phyloP scores from a whole-genome alignment of 2,888 invertebrate species.

The Mystacides longicornis region DNA sequence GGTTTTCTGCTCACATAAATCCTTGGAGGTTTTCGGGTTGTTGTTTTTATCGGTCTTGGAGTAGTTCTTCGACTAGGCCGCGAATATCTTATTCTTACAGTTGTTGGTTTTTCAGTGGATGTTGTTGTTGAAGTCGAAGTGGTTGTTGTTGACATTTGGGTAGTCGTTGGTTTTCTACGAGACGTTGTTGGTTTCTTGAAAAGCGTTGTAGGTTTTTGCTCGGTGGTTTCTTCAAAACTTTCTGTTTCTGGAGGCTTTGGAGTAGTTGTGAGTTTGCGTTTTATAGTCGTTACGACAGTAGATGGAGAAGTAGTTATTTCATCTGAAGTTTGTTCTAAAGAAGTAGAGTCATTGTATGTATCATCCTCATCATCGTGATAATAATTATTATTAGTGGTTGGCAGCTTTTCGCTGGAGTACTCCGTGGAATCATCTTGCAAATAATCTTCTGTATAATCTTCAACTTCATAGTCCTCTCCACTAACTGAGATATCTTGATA shows the following conservation, averaged over 20 bases:
- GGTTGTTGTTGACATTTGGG: neutral
- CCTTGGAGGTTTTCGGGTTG: neutral
- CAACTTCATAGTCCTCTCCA: neutral
- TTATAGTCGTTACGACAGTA: neutral
- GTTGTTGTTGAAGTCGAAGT: neutral
- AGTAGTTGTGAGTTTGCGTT: constrained; percentile 2
- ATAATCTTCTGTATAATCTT: neutral
- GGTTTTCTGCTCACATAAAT: no score
- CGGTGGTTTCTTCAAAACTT: neutral
- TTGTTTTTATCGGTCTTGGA: neutral
- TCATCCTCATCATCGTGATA: neutral
- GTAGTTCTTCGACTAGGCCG: neutral
- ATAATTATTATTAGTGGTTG: neutral
- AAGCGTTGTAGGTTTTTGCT: no score
- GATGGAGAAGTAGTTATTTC: neutral
- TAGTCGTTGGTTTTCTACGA: neutral
- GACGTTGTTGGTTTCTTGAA: neutral
- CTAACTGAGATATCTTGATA: neutral
- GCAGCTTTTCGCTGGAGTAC: neutral
- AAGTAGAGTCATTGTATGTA: neutral
- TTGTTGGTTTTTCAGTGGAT: neutral
- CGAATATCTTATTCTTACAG: no score
- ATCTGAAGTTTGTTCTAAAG: neutral
- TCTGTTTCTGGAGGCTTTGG: neutral
- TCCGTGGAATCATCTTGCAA: neutral